Conservation (phyloP, 2,113 vertebrate species). For the Solea solea region DNA sequence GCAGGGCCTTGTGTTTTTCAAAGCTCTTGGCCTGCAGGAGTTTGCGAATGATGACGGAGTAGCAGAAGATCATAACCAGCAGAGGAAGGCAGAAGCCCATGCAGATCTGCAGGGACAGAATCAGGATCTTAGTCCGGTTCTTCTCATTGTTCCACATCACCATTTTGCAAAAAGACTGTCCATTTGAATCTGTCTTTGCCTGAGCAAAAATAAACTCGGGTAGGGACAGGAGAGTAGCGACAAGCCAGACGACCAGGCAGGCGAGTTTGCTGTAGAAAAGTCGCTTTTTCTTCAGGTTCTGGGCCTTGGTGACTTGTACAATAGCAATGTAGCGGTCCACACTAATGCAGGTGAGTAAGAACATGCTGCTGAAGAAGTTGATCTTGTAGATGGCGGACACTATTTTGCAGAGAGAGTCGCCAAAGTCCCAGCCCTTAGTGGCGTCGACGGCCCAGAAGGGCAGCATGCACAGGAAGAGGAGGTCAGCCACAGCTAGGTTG, state of each 20-base stretch:
- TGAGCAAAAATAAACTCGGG: constrained; percentile 88
- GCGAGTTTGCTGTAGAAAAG: constrained; percentile 84
- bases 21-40: constrained; percentile 86
- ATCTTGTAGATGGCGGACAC: constrained; percentile 87
- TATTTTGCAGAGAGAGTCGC: constrained; percentile 81
- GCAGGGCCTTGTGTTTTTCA: constrained; percentile 89
- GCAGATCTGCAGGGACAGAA: constrained; percentile 84
- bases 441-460: constrained; percentile 90
- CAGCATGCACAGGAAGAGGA: constrained; percentile 88
- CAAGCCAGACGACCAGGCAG: constrained; percentile 83
- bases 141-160: constrained; percentile 66
- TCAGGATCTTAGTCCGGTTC: constrained; percentile 73
- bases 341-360: constrained; percentile 91
- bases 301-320: constrained; percentile 83
- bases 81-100: constrained; percentile 88
- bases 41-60: constrained; percentile 86
- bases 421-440: constrained; percentile 81
- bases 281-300: constrained; percentile 78
- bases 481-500: constrained; percentile 88
- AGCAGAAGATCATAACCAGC: constrained; percentile 86
- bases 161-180: constrained; percentile 66
- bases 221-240: constrained; percentile 80
- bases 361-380: constrained; percentile 90
- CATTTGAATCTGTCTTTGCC: rapidly evolving
- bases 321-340: constrained; percentile 90